phyloP scores from a whole-genome alignment of 2,888 invertebrate species.

The Noctua fimbriata region DNA sequence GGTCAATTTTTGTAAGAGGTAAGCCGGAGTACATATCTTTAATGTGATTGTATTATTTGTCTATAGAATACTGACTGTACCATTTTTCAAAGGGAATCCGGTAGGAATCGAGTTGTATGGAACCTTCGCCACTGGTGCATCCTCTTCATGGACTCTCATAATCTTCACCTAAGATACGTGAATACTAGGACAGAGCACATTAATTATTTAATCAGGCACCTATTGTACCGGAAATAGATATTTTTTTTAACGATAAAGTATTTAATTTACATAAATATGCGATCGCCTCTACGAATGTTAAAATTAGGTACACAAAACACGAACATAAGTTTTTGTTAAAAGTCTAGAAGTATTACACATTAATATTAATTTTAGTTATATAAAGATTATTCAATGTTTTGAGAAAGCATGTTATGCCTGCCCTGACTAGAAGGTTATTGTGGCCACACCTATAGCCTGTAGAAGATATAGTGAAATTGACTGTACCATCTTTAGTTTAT shows the following conservation, averaged over 20 bases:
- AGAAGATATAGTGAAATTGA: not conserved
- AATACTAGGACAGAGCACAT: not conserved
- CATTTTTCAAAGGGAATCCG: too few species aligned
- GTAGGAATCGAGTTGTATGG: too few species aligned
- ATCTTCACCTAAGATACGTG: not conserved
- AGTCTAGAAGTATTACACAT: constrained; percentile 14
- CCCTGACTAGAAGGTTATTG: not conserved
- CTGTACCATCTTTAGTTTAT: not conserved
- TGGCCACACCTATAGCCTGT: not conserved
- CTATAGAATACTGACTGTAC: too few species aligned
- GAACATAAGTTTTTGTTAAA: not conserved
- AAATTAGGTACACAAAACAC: not conserved
- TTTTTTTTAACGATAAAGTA: not conserved
- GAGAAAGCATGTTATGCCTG: constrained; percentile 40
- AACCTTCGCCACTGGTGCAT: too few species aligned
- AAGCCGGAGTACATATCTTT: too few species aligned
- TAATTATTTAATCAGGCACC: not conserved
- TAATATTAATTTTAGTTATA: constrained; percentile 38
- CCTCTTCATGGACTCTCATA: not conserved
- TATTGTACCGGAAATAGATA: too few species aligned
- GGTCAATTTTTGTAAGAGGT: too few species aligned
- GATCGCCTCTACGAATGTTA: not conserved
- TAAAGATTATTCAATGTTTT: constrained; percentile 48
- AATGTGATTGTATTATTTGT: too few species aligned
- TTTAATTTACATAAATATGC: not conserved